Evolutionary conservation across 2,888 invertebrate species (phyloP).

Genomic region (Synergus itoensis): DNA sequence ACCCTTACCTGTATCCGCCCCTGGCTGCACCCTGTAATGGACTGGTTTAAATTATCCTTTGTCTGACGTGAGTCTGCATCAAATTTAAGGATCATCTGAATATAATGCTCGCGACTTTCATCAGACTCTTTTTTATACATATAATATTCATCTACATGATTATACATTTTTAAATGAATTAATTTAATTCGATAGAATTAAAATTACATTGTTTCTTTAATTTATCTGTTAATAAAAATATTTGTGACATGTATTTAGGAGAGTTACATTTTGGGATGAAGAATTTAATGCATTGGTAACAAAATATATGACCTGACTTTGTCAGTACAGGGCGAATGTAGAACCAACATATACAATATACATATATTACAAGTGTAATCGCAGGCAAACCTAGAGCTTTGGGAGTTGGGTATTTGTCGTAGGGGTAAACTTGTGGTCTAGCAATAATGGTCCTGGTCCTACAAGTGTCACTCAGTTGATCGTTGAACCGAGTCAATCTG

Average conservation of each 20-base stretch:
- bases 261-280: too few relatives aligned
- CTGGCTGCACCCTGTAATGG: not conserved
- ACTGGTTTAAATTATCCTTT: constrained; percentile 35
- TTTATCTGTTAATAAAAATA: too few relatives aligned
- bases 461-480: constrained; percentile 41
- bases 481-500: constrained; percentile 33
- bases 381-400: not conserved
- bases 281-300: too few relatives aligned
- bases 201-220: not conserved
- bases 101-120: not conserved
- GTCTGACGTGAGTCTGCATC: constrained; percentile 26
- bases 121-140: not conserved
- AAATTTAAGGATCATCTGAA: constrained; percentile 13
- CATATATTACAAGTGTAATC: constrained; percentile 7
- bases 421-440: constrained; percentile 30
- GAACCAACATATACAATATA: not conserved
- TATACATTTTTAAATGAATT: not conserved
- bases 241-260: too few relatives aligned
- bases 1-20: too few relatives aligned
- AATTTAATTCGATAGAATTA: not conserved
- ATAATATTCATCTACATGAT: not conserved
- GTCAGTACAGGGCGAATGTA: not conserved
- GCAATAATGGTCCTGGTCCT: constrained; percentile 35
- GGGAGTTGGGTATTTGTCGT: constrained; percentile 32
- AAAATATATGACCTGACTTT: too few relatives aligned